These are phyloP conservation scores for Euspilapteryx auroguttella DNA, from an alignment of 2,888 invertebrate genomes.

Conservation along the genomic window DNA sequence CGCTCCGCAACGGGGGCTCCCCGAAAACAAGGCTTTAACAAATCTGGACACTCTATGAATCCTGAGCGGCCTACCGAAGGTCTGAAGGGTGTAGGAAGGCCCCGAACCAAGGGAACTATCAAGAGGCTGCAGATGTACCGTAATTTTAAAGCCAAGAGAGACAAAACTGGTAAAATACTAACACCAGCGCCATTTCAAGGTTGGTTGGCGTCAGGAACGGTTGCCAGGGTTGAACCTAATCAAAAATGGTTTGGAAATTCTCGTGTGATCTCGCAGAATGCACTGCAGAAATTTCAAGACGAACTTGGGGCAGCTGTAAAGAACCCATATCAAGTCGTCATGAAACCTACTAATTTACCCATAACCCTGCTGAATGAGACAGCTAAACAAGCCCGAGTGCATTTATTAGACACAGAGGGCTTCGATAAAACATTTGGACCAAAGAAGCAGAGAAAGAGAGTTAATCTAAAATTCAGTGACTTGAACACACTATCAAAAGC, in stretches of 20 bases:
- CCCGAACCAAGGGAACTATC: constrained; percentile 90
- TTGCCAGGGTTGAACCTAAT: constrained; percentile 95
- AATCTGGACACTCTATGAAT: constrained; percentile 92
- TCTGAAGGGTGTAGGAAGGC: constrained; percentile 82
- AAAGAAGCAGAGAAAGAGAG: constrained; percentile 89
- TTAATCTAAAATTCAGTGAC: constrained; percentile 75
- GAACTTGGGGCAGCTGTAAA: constrained; percentile 93
- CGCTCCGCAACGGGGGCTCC: constrained; percentile 72
- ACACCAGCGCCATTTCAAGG: constrained; percentile 96
- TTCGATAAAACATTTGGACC: constrained; percentile 95
- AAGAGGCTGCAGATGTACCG: constrained; percentile 98
- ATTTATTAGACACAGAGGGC: constrained; percentile 93
- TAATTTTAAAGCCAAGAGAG: constrained; percentile 93
- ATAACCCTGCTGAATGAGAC: constrained; percentile 92
- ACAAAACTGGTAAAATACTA: constrained; percentile 86
- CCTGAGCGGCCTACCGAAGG: constrained; percentile 81
- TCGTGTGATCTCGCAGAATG: constrained; percentile 90
- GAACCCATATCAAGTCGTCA: constrained; percentile 96
- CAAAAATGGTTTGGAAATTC: constrained; percentile 99
- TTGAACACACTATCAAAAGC: constrained; percentile 76
- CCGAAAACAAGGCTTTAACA: constrained; percentile 83
- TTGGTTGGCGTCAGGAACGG: constrained; percentile 82
- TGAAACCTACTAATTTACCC: constrained; percentile 94
- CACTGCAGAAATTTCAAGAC: constrained; percentile 87
- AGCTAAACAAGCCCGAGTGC: constrained; percentile 86